These are phyloP conservation scores for Galerucella calmariensis DNA, from an alignment of 2,888 invertebrate species.

Conservation along the genomic window DNA sequence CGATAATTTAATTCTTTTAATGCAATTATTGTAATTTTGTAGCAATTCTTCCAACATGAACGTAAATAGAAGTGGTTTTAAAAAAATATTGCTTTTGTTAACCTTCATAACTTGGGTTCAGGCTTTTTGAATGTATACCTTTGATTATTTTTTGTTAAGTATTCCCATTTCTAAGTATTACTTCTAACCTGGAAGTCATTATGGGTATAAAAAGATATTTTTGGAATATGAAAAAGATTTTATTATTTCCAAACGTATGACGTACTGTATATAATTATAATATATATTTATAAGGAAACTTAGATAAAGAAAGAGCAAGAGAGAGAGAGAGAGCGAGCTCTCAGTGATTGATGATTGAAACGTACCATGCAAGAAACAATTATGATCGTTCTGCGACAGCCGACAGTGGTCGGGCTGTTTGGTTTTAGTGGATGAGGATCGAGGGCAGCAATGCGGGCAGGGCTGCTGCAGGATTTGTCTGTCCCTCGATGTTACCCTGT, in stretches of 20 bases:
- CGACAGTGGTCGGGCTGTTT: slow-evolving; percentile 57
- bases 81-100: background rate
- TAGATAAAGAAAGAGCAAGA: slow-evolving; percentile 7
- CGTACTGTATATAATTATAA: slow-evolving; percentile 6
- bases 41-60: background rate
- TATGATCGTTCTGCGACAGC: slow-evolving; percentile 59
- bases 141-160: no score
- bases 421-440: slow-evolving; percentile 31
- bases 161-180: no score
- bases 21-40: background rate
- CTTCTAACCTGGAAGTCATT: no score
- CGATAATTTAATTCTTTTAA: slow-evolving; percentile 1
- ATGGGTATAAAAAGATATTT: no score
- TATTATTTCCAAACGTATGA: background rate
- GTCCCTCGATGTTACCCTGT: slow-evolving; percentile 50
- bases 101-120: no score
- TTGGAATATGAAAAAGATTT: no score
- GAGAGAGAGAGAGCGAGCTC: slow-evolving; percentile 19
- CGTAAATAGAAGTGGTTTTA: no score
- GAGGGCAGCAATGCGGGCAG: slow-evolving; percentile 47
- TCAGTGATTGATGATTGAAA: slow-evolving; percentile 58
- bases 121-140: no score
- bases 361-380: slow-evolving; percentile 61
- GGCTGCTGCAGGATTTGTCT: slow-evolving; percentile 59
- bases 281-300: slow-evolving; percentile 25